Base-by-base conservation (phyloP, 2,797 vertebrate genomes). In the Phylloscopus collybita region DNA sequence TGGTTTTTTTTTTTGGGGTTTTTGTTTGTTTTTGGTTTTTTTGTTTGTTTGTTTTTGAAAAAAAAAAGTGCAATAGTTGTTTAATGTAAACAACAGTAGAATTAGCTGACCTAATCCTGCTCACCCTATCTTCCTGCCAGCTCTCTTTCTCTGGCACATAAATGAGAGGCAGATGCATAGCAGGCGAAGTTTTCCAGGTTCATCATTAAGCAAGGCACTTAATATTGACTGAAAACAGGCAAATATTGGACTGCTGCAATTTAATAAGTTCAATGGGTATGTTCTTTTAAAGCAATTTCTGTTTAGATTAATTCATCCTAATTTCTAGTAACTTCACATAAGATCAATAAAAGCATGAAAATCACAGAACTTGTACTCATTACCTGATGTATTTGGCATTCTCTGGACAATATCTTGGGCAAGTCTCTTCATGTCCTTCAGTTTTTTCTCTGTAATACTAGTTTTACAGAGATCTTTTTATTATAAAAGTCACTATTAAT, bases 161-260 rank as follows among this genome's bases (percentile, higher is more conserved):
- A 73, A 81, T 59, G 79, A 86, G 15, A 82, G 29, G n/a, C 64
- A 91, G 83, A 73, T 82, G 42, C 65, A 78, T 70, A 92, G 78
- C 19, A 75, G 80, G 32, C 27, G 1, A 61, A 44, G 13, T 71
- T 97, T 96, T 92, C 80, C 88, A 40, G n/a, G 73, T 94, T 97
- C 40, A 60, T 92, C 73, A 71, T 88, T 81, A 93, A 96, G 61
- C 56, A 96, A 96, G 94, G 49, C 76, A 90, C 56, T 96, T 96
- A 85, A 65, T 89, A 91, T 88, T 97, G 82, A 95, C 40, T 61
- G 40, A 69, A 93, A 67, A 88, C 36, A 67, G 57, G 66, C 72
- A 94, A 96, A 86, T 84, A 57, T 93, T 93, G 81, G 85, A 67
- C 54, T 93, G 36, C 23, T 83, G 27, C 22, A 91, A 57, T 88